Evolutionary conservation across 2,797 vertebrate genomes (phyloP).

Genomic region (Enteromius treurensis): DNA sequence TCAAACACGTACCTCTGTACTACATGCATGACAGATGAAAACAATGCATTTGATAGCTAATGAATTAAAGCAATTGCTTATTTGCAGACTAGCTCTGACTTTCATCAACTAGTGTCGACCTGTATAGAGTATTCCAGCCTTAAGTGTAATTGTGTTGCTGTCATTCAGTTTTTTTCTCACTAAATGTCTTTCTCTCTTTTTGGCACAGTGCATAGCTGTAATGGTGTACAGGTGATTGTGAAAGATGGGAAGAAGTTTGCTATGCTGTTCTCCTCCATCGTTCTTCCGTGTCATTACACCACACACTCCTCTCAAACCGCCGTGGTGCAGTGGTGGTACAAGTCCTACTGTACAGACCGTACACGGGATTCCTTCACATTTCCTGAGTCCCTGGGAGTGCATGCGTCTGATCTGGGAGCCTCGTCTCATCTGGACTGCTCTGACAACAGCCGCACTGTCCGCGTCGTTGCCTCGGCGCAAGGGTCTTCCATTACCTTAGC

Average conservation of each 20-base stretch:
- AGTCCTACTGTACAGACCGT: conserved; percentile 94
- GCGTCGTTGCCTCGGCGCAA: conserved; percentile 74
- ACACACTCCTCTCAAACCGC: conserved; percentile 87
- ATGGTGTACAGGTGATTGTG: conserved; percentile 86
- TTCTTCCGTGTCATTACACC: conserved; percentile 91
- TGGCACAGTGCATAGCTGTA: conserved; percentile 68
- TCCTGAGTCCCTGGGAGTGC: conserved; percentile 71
- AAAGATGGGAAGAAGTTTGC: conserved; percentile 87
- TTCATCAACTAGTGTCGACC: not conserved
- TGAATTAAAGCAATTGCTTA: not conserved
- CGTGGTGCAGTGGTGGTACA: conserved; percentile 97
- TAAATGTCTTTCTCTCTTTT: not conserved
- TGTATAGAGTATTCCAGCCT: not conserved
- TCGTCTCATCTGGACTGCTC: conserved; percentile 87
- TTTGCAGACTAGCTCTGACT: not conserved
- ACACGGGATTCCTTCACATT: conserved; percentile 86
- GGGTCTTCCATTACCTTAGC: conserved; percentile 88
- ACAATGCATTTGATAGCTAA: not conserved
- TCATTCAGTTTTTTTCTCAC: not conserved
- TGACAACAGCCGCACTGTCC: conserved; percentile 75
- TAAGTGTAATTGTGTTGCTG: not conserved
- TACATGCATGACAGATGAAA: not conserved
- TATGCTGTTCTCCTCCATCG: conserved; percentile 93
- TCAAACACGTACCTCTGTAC: not conserved
- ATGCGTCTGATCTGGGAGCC: conserved; percentile 80